Percentiles rank a stretch among this genome's conserved stretches.
These are phyloP conservation scores for Falco novaeseelandiae DNA, from an alignment of 2,797 vertebrate genomes.

Conservation along the genomic window DNA sequence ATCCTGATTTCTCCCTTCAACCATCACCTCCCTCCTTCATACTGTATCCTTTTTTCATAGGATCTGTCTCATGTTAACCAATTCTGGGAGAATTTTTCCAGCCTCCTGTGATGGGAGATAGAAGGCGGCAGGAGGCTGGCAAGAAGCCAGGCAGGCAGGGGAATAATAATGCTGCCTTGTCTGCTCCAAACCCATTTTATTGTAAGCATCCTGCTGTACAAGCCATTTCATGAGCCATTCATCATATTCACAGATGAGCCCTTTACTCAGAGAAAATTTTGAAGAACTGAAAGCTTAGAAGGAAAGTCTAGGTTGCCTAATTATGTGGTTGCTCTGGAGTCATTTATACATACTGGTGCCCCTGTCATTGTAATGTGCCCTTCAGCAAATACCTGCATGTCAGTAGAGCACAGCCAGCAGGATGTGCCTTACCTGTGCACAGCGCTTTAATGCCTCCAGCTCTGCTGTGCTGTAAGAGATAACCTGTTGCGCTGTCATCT, in stretches of 20 bases:
- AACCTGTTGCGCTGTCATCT: rapidly evolving
- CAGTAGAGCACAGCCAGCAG: not conserved
- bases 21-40: not conserved
- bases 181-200: not conserved
- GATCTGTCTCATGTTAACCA: conserved; percentile 6
- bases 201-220: not conserved
- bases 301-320: not conserved
- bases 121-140: conserved; percentile 13
- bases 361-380: not conserved
- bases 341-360: not conserved
- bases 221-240: not conserved
- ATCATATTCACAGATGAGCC: not conserved
- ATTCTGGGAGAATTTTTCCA: not conserved
- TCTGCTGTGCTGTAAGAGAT: not conserved
- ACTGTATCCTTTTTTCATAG: not conserved
- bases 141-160: not conserved
- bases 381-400: not conserved
- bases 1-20: not conserved
- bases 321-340: not conserved
- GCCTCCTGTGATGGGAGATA: not conserved
- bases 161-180: not conserved
- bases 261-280: not conserved
- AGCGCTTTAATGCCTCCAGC: not conserved
- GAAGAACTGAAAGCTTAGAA: not conserved
- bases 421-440: not conserved